A percentile compares a stretch with the other conserved stretches of the same genome.
phyloP scores from a whole-genome alignment of 1,140 invertebrate genomes.

The Aricia agestis region DNA sequence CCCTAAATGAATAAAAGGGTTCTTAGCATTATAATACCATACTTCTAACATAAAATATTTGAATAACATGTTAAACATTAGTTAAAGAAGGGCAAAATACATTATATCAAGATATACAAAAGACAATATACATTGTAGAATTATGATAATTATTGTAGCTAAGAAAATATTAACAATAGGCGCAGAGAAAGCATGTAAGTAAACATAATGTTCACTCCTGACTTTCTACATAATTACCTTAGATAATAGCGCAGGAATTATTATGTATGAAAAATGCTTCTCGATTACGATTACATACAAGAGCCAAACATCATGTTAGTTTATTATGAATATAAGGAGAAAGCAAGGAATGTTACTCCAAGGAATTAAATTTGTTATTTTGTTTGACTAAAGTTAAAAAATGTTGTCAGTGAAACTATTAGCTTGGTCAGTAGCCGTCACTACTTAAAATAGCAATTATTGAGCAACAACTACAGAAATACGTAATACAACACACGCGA shows the following conservation, averaged over 20 bases:
- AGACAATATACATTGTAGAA: neutral
- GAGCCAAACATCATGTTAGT: no score
- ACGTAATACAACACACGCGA: constrained; percentile 19
- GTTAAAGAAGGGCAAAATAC: no score
- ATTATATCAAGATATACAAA: no score
- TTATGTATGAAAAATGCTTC: no score
- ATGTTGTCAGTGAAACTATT: neutral
- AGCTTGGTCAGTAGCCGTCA: constrained; percentile 33
- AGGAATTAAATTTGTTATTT: neutral
- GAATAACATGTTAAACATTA: no score
- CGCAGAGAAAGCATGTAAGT: neutral
- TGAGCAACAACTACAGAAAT: constrained; percentile 39
- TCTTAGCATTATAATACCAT: no score
- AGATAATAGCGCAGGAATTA: neutral
- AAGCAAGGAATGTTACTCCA: neutral
- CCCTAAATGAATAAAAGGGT: no score
- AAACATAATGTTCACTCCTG: neutral
- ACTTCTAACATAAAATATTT: no score
- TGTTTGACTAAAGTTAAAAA: neutral
- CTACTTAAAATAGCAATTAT: constrained; percentile 63
- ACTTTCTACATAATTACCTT: constrained; percentile 8
- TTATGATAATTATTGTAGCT: neutral
- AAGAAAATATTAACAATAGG: constrained; percentile 7
- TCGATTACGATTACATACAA: no score
- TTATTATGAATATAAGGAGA: no score